These are phyloP conservation scores for Adelosebastes latens DNA, from an alignment of 2,797 vertebrate genomes.

Conservation along the genomic window DNA sequence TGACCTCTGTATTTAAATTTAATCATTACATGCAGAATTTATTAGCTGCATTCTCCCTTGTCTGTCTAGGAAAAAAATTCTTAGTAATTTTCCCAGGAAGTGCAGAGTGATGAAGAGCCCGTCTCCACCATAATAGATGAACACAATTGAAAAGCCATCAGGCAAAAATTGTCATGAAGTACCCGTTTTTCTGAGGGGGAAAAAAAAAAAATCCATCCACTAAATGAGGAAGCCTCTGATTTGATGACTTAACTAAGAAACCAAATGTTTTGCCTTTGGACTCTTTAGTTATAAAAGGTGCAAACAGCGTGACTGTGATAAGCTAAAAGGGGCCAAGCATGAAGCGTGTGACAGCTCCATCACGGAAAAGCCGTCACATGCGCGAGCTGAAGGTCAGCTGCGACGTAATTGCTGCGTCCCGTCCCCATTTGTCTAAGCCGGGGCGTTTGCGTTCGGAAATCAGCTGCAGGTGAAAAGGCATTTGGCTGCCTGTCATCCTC, in stretches of 20 bases:
- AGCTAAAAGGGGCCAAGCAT: constrained; percentile 29
- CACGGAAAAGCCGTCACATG: constrained; percentile 14
- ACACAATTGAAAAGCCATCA: constrained; percentile 21
- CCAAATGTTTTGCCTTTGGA: constrained; percentile 6
- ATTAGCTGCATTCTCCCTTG: constrained; percentile 65
- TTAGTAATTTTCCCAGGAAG: constrained; percentile 31
- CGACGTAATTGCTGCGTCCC: constrained; percentile 39
- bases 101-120: constrained; percentile 7
- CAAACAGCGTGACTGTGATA: constrained; percentile 11
- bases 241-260: not conserved
- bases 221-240: not conserved
- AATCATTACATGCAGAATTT: constrained; percentile 80
- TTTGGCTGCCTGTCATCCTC: constrained; percentile 70
- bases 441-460: constrained; percentile 53
- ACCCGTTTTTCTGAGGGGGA: not conserved
- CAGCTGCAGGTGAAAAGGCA: constrained; percentile 68
- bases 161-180: not conserved
- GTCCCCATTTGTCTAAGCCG: constrained; percentile 68
- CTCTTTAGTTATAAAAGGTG: not conserved
- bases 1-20: constrained; percentile 82
- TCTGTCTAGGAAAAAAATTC: constrained; percentile 36
- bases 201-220: not conserved
- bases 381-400: constrained; percentile 71
- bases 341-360: constrained; percentile 65
- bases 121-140: constrained; percentile 31